phyloP scores from a whole-genome alignment of 1,140 invertebrate species.

The Zaprionus ghesquierei region DNA sequence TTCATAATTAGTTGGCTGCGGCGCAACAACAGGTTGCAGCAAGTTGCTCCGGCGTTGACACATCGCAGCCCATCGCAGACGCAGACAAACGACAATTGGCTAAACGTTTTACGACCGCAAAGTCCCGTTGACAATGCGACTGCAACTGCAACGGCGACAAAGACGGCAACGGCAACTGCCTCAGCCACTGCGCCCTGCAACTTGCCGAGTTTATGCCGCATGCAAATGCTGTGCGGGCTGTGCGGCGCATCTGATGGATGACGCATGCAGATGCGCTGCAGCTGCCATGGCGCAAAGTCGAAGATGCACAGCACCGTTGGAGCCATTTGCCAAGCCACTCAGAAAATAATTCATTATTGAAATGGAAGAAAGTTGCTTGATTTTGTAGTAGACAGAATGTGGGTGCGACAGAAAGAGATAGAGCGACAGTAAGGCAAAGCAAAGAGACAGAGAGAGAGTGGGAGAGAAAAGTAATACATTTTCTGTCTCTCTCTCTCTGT shows the following conservation, averaged over 20 bases:
- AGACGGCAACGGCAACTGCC: conserved; percentile 16
- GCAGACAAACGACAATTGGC: conserved; percentile 43
- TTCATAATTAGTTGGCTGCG: conserved; percentile 66
- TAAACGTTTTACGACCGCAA: conserved; percentile 75
- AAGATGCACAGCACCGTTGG: background rate
- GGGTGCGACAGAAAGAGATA: background rate
- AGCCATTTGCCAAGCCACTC: background rate
- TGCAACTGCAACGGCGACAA: conserved; percentile 23
- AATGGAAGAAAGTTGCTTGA: background rate
- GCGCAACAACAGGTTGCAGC: conserved; percentile 42
- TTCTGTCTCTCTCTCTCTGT: too few relatives aligned
- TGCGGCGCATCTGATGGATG: conserved; percentile 56
- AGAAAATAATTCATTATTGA: background rate
- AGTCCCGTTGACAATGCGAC: conserved; percentile 72
- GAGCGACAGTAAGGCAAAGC: too few relatives aligned
- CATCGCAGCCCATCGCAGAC: conserved; percentile 7
- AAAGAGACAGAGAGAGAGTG: too few relatives aligned
- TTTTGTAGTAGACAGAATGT: background rate
- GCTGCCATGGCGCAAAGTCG: background rate
- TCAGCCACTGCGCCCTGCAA: conserved; percentile 48
- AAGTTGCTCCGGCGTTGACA: conserved; percentile 25
- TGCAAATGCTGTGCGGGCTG: conserved; percentile 69
- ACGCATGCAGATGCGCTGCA: conserved; percentile 15
- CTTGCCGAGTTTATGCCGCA: conserved; percentile 72
- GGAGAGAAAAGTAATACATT: too few relatives aligned